Conservation (phyloP, 1,140 invertebrate species). For the Coptotermes formosanus region DNA sequence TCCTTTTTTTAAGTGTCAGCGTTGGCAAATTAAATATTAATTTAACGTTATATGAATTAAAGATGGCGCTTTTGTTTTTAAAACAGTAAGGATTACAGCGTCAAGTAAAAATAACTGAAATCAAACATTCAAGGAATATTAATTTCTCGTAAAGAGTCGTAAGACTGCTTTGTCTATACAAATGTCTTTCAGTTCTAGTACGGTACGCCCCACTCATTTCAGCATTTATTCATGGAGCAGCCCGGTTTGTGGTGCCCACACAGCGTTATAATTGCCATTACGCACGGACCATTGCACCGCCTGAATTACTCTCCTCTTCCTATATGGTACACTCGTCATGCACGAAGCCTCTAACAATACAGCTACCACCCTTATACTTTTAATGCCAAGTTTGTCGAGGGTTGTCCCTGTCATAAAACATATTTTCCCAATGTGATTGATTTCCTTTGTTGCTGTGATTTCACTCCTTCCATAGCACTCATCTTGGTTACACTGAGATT, state of each 20-base stretch:
- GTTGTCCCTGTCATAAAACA: constrained; percentile 7
- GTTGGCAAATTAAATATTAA: too few species aligned
- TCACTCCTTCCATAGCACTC: background rate
- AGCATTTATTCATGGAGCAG: constrained; percentile 9
- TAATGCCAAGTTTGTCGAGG: background rate
- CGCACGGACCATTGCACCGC: background rate
- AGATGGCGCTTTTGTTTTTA: too few species aligned
- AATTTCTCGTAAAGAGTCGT: background rate
- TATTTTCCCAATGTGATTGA: constrained; percentile 13
- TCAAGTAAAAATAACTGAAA: too few species aligned
- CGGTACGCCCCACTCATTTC: background rate
- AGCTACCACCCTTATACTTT: background rate
- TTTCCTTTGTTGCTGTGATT: constrained; percentile 2
- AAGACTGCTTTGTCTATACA: too few species aligned
- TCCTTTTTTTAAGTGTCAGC: too few species aligned
- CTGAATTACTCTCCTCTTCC: background rate
- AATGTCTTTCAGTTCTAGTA: too few species aligned
- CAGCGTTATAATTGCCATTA: constrained; percentile 18
- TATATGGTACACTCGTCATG: background rate
- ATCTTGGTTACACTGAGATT: constrained; percentile 2
- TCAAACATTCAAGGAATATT: background rate
- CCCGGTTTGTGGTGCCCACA: background rate
- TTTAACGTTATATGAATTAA: too few species aligned
- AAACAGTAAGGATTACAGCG: too few species aligned
- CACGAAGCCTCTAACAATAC: background rate